Evolutionary conservation across 1,140 invertebrate species (phyloP), one percentile per base, ranked within the genome.

Genomic region (Rhagoletis pomonella): DNA sequence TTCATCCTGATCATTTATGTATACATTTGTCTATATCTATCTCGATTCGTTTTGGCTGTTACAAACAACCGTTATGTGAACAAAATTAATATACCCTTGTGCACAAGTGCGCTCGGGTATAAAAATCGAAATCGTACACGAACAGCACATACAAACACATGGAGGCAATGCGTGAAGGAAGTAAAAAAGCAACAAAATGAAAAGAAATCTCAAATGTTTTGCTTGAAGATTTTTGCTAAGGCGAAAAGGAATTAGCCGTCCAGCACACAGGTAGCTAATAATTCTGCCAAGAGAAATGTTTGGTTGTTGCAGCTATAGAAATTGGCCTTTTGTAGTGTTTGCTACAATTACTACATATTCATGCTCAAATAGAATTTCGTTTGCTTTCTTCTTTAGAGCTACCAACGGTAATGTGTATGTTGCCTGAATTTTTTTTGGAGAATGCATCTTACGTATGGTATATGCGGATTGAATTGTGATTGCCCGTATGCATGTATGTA

Each of bases 281-380:
- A 12, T 73, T 44, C 19, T 44, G 2, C 2, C 4, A 44, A 29
- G 4, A 47, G 1, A 1, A 12, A 14, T 62, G 60, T 62, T 4
- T 14, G 60, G 0, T 9, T 62, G 60, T 62, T 62, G 4, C 60
- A 14, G 4, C 60, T 14, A 14, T 62, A 4, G 60, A 73, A 73
- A 73, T 73, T 73, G 69, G 69, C 69, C 69, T 73, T 62, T 73
- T 73, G 69, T 47, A 19, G 44, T 6, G 44, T 47, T 73, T 12
- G 69, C 69, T 47, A 73, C 69, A 73, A 73, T 73, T 73, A 73
- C 44, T 73, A 29, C n/a, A n/a, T n/a, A n/a, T n/a, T n/a, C 29
- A 29, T 73, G 69, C 69, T 19, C 3, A 55, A 19, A 50, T 55
- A 9, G 19, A 19, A 81, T 55, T 55, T 55, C 9, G 4, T 81